Evolutionary conservation across 2,888 invertebrate genomes (phyloP), one percentile per base, ranked within the genome.

Genomic region (Limnephilus marmoratus): DNA sequence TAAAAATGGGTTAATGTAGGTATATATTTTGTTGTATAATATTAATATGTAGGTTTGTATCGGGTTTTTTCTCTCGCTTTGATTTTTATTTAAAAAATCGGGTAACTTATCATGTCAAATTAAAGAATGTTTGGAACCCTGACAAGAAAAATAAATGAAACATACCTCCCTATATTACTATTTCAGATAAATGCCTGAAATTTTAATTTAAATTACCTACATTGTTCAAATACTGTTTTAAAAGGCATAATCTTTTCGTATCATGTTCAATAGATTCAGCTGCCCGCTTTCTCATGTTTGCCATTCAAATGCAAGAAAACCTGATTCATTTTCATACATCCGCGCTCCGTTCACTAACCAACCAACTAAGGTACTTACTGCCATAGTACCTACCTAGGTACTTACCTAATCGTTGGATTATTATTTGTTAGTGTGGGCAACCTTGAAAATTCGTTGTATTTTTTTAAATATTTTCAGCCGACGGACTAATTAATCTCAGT

Each of bases 211-310:
- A 45, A 45, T 1, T 45, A 49, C 49, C 4, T 49, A 49, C 41
- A 37, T 37, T 45, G 2, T 53, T 18, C 18, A 18, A 5, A 18
- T 3, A 53, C 4, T 53, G 15, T 53, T 53, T 53, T 53, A 53
- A 53, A 18, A 53, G 68, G 24, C 68, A 24, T 3, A 24, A 24
- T 24, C 7, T 18, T 24, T 5, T 9, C 9, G 68, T 9, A n/a
- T 68, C 68, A 68, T 68, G 68, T n/a, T 68, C 68, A 68, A 68
- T 45, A 49, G 86, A 86, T n/a, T 41, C 45, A 34, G 86, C 31
- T 86, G 31, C 15, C 31, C 83, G 37, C 83, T 83, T 83, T 83
- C 83, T 83, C 83, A 37, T 83, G 41, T 18, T 37, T 13, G 34
- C 37, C 24, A 34, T 83, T 83, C 83, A 37, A 83, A 31, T 83